Percentiles rank a stretch among this genome's conserved stretches.
These are phyloP conservation scores for Semibalanus balanoides DNA, from an alignment of 1,140 invertebrate species.

Conservation along the genomic window DNA sequence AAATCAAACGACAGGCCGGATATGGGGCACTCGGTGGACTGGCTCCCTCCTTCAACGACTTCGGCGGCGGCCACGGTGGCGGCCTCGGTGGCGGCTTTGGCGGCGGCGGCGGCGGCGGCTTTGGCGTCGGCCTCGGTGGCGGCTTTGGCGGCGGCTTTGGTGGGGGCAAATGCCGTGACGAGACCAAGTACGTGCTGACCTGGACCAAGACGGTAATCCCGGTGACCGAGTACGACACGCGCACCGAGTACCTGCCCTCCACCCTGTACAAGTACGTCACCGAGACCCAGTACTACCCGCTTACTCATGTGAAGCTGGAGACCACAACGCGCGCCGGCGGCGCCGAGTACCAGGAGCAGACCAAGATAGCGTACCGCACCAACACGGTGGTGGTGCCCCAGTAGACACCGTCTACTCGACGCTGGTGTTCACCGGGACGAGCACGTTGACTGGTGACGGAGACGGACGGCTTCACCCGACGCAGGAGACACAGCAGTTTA, in stretches of 20 bases:
- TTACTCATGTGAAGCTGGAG: not conserved
- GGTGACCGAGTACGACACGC: slow-evolving; percentile 3
- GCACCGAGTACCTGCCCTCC: slow-evolving; percentile 1
- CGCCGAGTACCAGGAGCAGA: not conserved
- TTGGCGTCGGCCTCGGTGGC: no score
- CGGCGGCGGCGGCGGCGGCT: not conserved
- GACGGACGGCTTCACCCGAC: not conserved
- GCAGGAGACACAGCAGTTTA: slow-evolving; percentile 10
- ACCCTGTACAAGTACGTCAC: slow-evolving; percentile 3
- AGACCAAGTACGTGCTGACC: slow-evolving; percentile 1
- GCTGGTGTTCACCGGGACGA: slow-evolving; percentile 3
- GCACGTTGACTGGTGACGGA: slow-evolving; percentile 4
- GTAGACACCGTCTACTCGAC: not conserved
- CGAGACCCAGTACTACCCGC: slow-evolving; percentile 3
- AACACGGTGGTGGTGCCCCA: slow-evolving; percentile 2
- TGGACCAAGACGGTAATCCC: slow-evolving; percentile 1
- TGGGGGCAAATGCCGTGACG: not conserved
- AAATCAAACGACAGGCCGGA: not conserved
- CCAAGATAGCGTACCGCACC: not conserved
- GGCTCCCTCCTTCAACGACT: not conserved
- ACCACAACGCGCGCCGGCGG: not conserved
- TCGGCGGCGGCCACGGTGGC: not conserved
- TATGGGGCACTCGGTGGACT: not conserved
- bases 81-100: not conserved
- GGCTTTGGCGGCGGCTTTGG: not conserved